phyloP scores from a whole-genome alignment of 2,888 invertebrate genomes.

The Synanthedon tipuliformis region DNA sequence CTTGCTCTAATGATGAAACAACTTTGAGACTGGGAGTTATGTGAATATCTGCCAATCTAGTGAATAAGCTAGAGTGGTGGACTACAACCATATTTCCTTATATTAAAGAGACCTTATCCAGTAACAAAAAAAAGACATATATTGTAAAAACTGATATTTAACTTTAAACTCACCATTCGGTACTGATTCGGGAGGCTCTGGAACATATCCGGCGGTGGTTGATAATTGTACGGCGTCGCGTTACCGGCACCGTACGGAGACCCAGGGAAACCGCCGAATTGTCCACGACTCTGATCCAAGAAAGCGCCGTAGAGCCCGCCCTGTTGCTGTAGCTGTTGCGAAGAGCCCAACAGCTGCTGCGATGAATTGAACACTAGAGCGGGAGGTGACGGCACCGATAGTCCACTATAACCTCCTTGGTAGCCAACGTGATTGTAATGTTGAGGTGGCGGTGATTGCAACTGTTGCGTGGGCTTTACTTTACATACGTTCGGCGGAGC shows the following conservation, averaged over 20 bases:
- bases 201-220: conserved; percentile 74
- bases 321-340: conserved; percentile 75
- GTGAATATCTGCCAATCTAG: too few species aligned
- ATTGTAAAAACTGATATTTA: not conserved
- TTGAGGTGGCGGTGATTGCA: conserved; percentile 76
- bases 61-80: too few species aligned
- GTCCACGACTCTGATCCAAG: conserved; percentile 80
- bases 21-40: too few species aligned
- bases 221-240: conserved; percentile 80
- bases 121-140: not conserved
- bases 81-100: too few species aligned
- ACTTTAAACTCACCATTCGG: conserved; percentile 43
- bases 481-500: conserved; percentile 81
- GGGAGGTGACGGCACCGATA: conserved; percentile 89
- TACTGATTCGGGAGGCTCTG: conserved; percentile 61
- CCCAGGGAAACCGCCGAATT: conserved; percentile 83
- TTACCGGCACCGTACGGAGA: conserved; percentile 76
- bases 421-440: conserved; percentile 78
- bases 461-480: conserved; percentile 88
- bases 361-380: conserved; percentile 85
- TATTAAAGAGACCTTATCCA: too few species aligned
- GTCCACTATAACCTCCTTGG: conserved; percentile 80
- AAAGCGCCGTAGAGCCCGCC: conserved; percentile 87
- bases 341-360: conserved; percentile 66
- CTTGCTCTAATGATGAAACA: too few species aligned